phyloP scores from a whole-genome alignment of 2,113 vertebrate species.

The Rhadina sibilatrix region DNA sequence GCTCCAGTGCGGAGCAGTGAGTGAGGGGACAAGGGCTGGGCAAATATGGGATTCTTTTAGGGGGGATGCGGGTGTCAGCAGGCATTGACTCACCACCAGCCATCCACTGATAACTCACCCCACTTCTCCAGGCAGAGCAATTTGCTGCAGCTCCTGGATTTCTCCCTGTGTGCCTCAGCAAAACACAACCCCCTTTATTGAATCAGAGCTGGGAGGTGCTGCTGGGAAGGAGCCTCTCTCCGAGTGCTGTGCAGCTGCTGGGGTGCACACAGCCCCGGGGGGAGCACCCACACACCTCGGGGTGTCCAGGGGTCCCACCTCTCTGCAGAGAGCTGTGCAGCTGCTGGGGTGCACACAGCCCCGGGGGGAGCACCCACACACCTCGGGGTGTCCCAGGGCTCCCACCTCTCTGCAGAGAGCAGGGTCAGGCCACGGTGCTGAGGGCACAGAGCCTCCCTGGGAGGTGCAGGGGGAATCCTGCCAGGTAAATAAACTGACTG shows the following conservation, averaged over 20 bases:
- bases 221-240: not conserved
- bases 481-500: not conserved
- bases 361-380: not conserved
- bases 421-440: fast-evolving
- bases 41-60: not conserved
- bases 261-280: fast-evolving
- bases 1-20: not conserved
- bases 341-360: fast-evolving
- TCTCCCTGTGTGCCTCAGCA: not conserved
- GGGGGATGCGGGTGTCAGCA: not conserved
- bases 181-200: not conserved
- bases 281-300: not conserved
- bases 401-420: not conserved
- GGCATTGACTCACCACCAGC: not conserved
- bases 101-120: fast-evolving
- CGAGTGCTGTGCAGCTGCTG: too few relatives aligned
- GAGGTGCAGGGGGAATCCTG: fast-evolving
- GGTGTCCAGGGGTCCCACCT: not conserved
- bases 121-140: not conserved
- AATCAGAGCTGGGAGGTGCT: fast-evolving
- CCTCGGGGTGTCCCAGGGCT: not conserved
- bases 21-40: not conserved
- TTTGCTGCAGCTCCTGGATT: not conserved
- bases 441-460: not conserved
- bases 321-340: not conserved